These are phyloP conservation scores for Diorhabda elongata DNA, from an alignment of 1,140 invertebrate species.

Conservation along the genomic window DNA sequence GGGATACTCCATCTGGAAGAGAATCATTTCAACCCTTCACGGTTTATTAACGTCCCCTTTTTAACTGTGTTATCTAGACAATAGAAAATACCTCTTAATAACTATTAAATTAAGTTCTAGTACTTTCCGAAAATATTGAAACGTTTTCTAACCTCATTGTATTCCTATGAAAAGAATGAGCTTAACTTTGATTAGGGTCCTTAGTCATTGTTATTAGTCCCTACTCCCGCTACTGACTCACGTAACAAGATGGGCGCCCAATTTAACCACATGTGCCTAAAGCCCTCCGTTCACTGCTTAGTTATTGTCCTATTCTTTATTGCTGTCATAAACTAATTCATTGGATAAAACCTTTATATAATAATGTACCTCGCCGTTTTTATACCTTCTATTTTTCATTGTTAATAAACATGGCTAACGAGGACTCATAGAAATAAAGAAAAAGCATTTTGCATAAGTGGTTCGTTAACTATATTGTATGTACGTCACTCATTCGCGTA, in stretches of 20 bases:
- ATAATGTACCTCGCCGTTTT: neutral
- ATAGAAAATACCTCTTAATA: no score
- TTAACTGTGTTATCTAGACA: no score
- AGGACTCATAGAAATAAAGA: neutral
- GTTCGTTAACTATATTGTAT: neutral
- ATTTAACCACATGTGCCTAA: neutral
- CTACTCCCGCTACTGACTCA: neutral
- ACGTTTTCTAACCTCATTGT: no score
- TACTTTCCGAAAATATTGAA: no score
- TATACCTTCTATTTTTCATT: constrained; percentile 3
- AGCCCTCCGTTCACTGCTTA: neutral
- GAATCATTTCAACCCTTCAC: neutral
- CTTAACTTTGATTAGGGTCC: no score
- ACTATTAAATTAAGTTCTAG: no score
- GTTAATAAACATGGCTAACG: constrained; percentile 9
- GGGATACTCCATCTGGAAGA: neutral
- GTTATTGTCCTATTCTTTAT: constrained; percentile 4
- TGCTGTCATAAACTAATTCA: constrained; percentile 12
- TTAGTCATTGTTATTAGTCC: neutral
- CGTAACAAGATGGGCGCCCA: constrained; percentile 1
- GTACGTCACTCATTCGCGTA: neutral
- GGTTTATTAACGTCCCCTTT: neutral
- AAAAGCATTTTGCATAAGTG: constrained; percentile 6
- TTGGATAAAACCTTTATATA: constrained; percentile 13
- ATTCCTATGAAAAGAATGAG: no score